Evolutionary conservation across 2,797 vertebrate genomes (phyloP), one percentile per base, ranked within the genome.

Genomic region (Ataeniobius toweri): DNA sequence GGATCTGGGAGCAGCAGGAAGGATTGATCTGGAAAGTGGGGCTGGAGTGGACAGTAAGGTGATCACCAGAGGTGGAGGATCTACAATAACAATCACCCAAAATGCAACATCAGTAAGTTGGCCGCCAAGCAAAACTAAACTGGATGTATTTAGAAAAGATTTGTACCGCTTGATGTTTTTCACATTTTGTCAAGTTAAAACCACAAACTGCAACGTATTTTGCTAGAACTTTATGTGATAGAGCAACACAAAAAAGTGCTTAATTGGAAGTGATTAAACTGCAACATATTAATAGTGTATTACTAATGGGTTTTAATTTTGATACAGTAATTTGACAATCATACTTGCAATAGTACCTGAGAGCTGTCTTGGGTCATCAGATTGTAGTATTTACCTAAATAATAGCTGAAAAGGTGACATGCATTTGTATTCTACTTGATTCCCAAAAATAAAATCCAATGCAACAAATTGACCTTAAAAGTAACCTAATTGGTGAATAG

Each of bases 21-120:
- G 55, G 26, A 41, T 88, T 8, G 87, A 89, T 20, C 14, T 89
- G 72, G 85, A 80, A 6, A 31, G 91, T 2, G 92, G 80, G 7
- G 46, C 70, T 0, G 81, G 80, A 39, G 53, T 91, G 9, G 89
- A 92, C n/a, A 89, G 56, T 12, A 84, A 12, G 48, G 77, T 93
- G 74, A 80, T 91, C 81, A 85, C 87, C 46, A 71, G 81, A 12
- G 75, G 77, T 50, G 79, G 74, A 65, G 91, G 89, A 78, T 53
- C 76, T 22, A 63, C 91, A 6, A 20, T 86, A 14, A 86, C 77
- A 50, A 16, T 89, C 68, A 75, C 53, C 18, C 81, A n/a, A 41
- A 93, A 91, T 63, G 85, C 78, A 77, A 92, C 92, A 80, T 20
- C 87, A 10, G 93, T 94, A 89, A 56, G 93, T 92, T 77, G 68